phyloP scores from a whole-genome alignment of 1,140 invertebrate species.

The Cotesia typhae region DNA sequence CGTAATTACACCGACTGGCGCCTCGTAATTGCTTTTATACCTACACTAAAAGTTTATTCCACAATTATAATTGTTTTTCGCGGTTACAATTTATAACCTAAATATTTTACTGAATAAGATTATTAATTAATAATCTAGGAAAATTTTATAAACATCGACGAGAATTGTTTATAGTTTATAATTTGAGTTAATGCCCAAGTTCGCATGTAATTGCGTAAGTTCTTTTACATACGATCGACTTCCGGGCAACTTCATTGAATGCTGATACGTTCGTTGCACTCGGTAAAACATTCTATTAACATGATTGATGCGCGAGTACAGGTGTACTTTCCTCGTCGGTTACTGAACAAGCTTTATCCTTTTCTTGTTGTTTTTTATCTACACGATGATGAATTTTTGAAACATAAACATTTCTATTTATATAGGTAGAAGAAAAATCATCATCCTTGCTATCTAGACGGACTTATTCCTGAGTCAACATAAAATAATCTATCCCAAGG shows the following conservation, averaged over 20 bases:
- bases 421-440: too few relatives aligned
- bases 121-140: not conserved
- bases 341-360: not conserved
- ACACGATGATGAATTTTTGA: too few relatives aligned
- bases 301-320: conserved; percentile 22
- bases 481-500: too few relatives aligned
- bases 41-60: conserved; percentile 30
- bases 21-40: conserved; percentile 42
- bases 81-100: not conserved
- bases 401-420: too few relatives aligned
- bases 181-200: not conserved
- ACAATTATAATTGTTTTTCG: conserved; percentile 38
- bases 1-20: conserved; percentile 44
- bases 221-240: conserved; percentile 20
- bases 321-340: not conserved
- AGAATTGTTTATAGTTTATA: too few relatives aligned
- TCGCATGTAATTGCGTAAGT: conserved; percentile 19
- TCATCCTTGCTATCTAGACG: too few relatives aligned
- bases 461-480: too few relatives aligned
- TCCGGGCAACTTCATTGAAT: conserved; percentile 26
- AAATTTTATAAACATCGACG: too few relatives aligned
- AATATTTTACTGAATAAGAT: not conserved
- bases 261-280: conserved; percentile 26
- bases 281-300: conserved; percentile 23
- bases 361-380: not conserved